Conservation (phyloP, 2,797 vertebrate genomes). For the Peromyscus aztecus region DNA sequence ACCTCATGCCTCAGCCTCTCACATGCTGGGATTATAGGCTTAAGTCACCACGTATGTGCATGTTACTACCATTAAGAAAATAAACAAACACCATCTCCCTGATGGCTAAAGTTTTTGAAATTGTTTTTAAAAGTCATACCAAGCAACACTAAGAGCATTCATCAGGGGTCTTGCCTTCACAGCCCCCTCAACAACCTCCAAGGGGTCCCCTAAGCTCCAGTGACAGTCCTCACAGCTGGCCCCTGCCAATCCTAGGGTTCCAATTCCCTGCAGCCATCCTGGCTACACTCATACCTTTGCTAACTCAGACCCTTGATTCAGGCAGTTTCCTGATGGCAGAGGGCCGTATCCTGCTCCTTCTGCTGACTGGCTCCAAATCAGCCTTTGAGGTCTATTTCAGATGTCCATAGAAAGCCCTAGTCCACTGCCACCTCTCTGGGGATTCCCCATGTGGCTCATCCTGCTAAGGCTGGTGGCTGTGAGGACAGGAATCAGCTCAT, state of each 20-base stretch:
- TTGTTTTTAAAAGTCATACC: neutral
- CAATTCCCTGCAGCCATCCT: accelerated
- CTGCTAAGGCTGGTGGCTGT: neutral
- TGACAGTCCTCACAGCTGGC: accelerated
- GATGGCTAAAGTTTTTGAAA: neutral
- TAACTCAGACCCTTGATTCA: neutral
- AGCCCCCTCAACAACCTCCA: neutral
- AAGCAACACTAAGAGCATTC: neutral
- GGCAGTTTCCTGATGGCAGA: neutral
- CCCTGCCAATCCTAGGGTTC: neutral
- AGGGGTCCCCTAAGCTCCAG: neutral
- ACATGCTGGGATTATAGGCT: neutral
- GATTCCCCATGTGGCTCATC: neutral
- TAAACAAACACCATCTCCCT: neutral
- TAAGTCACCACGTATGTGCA: neutral
- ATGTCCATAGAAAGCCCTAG: neutral
- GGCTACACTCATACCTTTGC: neutral
- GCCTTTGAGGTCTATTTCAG: neutral
- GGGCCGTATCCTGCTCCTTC: neutral
- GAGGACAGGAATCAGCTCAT: neutral
- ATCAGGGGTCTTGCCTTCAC: accelerated
- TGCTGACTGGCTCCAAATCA: neutral
- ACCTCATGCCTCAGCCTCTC: neutral
- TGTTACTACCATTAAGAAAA: neutral
- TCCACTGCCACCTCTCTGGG: neutral